Evolutionary conservation across 1,140 invertebrate species (phyloP), one percentile per base, ranked within the genome.

Genomic region (Drosophila punjabiensis): DNA sequence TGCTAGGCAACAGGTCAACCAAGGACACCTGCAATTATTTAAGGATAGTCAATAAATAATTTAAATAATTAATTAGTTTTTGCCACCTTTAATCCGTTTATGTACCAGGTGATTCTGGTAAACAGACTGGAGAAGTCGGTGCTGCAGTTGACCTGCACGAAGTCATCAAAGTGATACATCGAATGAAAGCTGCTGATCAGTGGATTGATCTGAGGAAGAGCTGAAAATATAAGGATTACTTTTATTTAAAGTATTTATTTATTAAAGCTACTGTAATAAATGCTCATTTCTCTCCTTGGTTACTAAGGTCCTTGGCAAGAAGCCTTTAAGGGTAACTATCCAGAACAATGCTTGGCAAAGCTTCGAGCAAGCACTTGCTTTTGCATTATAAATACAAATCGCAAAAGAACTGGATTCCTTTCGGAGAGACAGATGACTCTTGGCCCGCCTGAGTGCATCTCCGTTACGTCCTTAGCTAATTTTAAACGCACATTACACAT

Each of bases 91-190:
- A 94, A 90, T 41, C 94, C 94, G 84, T 95, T 95, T 69, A 95
- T 94, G 77, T 94, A 95, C 95, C 95, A 95, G 62, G 94, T 94
- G 55, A 95, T 93, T 43, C 94, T 94, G 13, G 95, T 94, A n/a
- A 94, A 93, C 18, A 95, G 95, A 82, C 95, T 94, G 11, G 95
- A 95, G 74, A 93, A 94, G 76, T 94, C 94, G 7, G 95, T 94
- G 52, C 94, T 94, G 85, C 95, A 95, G 82, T 95, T 95, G 28
- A 94, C 94, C 67, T 94, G 93, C 45, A 95, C 93, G 66, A 94
- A 94, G 68, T 95, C 95, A 48, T 95, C 94, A n/a, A 94, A 93
- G 60, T 87, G 93, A 77, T 94, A 95, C 77, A 93, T 94, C 76
- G 78, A 94, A 85, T 83, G 75, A 28, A 95, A 93, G 56, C 93